phyloP scores from a whole-genome alignment of 2,113 vertebrate species.

The Ciconia stormi region DNA sequence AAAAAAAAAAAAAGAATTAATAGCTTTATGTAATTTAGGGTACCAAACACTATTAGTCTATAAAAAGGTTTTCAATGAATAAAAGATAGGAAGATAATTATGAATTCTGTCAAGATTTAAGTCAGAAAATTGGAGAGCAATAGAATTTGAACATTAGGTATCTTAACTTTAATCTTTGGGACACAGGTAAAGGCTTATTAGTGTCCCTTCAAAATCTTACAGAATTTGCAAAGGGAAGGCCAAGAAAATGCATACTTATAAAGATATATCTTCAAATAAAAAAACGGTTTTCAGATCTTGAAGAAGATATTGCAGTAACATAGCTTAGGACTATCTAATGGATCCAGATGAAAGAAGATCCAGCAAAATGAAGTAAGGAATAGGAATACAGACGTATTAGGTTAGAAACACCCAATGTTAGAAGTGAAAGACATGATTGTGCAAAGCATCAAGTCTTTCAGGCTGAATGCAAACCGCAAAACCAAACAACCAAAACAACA shows the following conservation, averaged over 20 bases:
- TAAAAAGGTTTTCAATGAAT: not conserved
- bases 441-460: not conserved
- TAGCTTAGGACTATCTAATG: not conserved
- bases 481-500: not conserved
- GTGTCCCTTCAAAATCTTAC: not conserved
- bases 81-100: not conserved
- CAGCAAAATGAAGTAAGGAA: not conserved
- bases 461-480: not conserved
- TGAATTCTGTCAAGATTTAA: not conserved
- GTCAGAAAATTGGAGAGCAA: not conserved
- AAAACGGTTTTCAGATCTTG: not conserved
- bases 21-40: not conserved
- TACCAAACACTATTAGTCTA: not conserved
- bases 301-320: not conserved
- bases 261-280: not conserved
- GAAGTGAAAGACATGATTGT: not conserved
- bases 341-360: not conserved
- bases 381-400: accelerated
- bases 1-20: not conserved
- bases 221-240: not conserved
- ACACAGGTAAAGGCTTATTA: not conserved
- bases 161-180: not conserved
- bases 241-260: not conserved
- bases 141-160: not conserved
- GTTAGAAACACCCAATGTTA: not conserved